phyloP scores from a whole-genome alignment of 2,797 vertebrate species.

The Sparus aurata region DNA sequence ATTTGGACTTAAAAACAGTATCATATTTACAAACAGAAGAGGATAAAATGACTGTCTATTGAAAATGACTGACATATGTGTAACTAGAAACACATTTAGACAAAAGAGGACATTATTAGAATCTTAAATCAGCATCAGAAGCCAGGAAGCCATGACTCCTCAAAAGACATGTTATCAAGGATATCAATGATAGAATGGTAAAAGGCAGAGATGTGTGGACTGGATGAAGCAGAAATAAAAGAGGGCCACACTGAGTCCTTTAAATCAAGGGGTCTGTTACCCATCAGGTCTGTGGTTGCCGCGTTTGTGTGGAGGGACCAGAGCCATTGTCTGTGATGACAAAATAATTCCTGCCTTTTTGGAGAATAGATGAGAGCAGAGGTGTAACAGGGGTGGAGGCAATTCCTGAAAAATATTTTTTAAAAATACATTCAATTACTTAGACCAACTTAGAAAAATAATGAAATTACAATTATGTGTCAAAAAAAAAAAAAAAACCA shows the following conservation, averaged over 20 bases:
- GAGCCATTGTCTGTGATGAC: constrained; percentile 90
- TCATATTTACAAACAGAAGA: neutral
- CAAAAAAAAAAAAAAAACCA: neutral
- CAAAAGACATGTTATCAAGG: neutral
- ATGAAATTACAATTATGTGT: neutral
- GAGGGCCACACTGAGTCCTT: neutral
- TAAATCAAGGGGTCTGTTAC: neutral
- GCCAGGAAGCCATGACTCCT: neutral
- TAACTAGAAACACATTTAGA: constrained; percentile 1
- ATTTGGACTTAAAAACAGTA: neutral
- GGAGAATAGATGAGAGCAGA: constrained; percentile 92
- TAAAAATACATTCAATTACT: constrained; percentile 2
- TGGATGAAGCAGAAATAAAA: neutral
- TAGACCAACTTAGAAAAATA: neutral
- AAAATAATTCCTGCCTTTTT: constrained; percentile 93
- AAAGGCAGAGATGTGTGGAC: neutral
- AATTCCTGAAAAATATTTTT: constrained; percentile 88
- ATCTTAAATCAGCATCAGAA: neutral
- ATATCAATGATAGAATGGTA: neutral
- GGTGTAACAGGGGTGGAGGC: constrained; percentile 92
- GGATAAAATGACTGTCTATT: neutral
- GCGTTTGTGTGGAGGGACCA: constrained; percentile 52
- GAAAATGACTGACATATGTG: neutral
- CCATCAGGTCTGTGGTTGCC: constrained; percentile 63
- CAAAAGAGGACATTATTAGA: neutral